Evolutionary conservation across 2,113 vertebrate genomes (phyloP).

Genomic region (Hemiscyllium ocellatum): DNA sequence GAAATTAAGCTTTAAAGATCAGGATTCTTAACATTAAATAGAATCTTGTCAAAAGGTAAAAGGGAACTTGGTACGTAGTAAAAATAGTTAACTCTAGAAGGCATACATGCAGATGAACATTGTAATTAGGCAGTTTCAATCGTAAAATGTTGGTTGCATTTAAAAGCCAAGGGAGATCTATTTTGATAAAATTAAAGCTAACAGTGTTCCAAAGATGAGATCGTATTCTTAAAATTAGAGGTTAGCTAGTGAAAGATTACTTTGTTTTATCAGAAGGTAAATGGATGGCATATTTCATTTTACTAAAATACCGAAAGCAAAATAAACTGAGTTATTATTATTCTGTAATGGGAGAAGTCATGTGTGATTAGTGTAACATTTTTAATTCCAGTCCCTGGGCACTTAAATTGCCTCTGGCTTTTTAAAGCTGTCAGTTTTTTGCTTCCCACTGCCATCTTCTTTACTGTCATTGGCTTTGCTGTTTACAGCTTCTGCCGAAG

Average conservation of each 20-base stretch:
- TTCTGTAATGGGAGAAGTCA: constrained; percentile 27
- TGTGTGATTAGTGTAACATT: constrained; percentile 35
- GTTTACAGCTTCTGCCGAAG: not conserved
- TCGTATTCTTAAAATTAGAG: not conserved
- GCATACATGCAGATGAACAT: not conserved
- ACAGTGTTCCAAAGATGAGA: not conserved
- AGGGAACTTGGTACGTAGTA: not conserved
- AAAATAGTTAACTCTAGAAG: not conserved
- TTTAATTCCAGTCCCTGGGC: constrained; percentile 34
- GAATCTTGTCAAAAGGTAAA: not conserved
- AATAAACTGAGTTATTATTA: constrained; percentile 21
- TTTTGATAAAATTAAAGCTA: not conserved
- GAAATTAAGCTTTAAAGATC: not conserved
- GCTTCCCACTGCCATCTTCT: constrained; percentile 42
- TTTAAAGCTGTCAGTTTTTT: constrained; percentile 76
- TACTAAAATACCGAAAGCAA: constrained; percentile 31
- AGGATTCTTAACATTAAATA: not conserved
- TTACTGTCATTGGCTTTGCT: constrained; percentile 1
- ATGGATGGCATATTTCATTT: not conserved
- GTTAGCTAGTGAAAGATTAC: not conserved
- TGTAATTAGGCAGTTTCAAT: not conserved
- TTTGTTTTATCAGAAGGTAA: not conserved
- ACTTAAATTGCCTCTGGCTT: constrained; percentile 59
- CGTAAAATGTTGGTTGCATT: not conserved
- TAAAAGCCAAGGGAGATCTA: not conserved